These are phyloP conservation scores for Lymantria dispar DNA, from an alignment of 2,888 invertebrate genomes.

Conservation along the genomic window DNA sequence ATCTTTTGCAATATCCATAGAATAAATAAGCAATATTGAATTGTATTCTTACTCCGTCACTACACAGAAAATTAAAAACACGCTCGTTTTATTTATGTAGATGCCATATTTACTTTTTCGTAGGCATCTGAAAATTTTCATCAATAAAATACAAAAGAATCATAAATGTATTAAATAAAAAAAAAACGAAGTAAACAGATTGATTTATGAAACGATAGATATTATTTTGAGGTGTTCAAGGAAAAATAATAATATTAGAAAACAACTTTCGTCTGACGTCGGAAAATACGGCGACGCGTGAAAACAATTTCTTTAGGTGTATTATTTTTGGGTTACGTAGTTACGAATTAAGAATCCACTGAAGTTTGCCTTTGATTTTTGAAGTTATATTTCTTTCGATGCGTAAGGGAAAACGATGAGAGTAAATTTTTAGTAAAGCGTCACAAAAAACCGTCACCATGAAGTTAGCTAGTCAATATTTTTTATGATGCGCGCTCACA, in stretches of 20 bases:
- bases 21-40: too few species aligned
- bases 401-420: neutral
- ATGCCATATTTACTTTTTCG: too few species aligned
- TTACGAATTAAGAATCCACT: neutral
- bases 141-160: too few species aligned
- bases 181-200: slow-evolving; percentile 9
- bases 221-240: slow-evolving; percentile 9
- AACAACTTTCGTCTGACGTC: slow-evolving; percentile 17
- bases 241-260: slow-evolving; percentile 9
- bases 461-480: too few species aligned
- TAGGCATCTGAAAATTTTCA: too few species aligned
- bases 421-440: too few species aligned
- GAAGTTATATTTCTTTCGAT: neutral
- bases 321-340: slow-evolving; percentile 11
- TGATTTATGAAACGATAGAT: slow-evolving; percentile 14
- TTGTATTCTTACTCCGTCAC: too few species aligned
- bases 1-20: too few species aligned
- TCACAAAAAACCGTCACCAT: too few species aligned
- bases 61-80: too few species aligned
- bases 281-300: slow-evolving; percentile 25
- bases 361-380: neutral
- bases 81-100: too few species aligned
- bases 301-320: slow-evolving; percentile 9
- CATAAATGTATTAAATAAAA: neutral
- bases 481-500: too few species aligned